Base-by-base conservation (phyloP, 2,113 vertebrate species). In the Ammodytes dubius region DNA sequence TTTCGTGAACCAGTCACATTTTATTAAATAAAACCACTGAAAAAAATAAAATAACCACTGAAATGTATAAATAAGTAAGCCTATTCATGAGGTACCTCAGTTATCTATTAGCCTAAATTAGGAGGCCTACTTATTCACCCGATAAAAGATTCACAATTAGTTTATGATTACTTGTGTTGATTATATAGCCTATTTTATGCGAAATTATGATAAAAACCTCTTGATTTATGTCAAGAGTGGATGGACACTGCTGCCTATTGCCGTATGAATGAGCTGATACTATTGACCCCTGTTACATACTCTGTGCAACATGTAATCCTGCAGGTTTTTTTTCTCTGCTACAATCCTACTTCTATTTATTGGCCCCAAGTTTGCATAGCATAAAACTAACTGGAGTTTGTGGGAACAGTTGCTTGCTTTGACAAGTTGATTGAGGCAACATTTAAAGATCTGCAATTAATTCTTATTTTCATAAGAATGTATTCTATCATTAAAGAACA, bases 21-120 rank as follows among this genome's bases (percentile, higher is more conserved):
- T 37, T 6, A 47, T 39, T 54, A 60, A 73, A 76, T 60, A 40
- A 56, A 47, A 77, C 63, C 27, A 27, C 27, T 27, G 27, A 27
- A 27, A 27, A 27, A 27, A 27, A 82, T 83, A 45, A 27, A 65
- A 63, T 47, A 49, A 50, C 1, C 17, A 42, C 66, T 43, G 9
- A 67, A 61, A 61, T 39, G 19, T 3, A 49, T 57, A 4, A 59
- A 82, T 82, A 77, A 74, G 1, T 73, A 49, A 88, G 27, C 27
- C 27, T 27, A 27, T 27, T 27, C 27, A 27, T 70, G 60, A 60
- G 8, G 69, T 42, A 17, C 53, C 71, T 68, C 15, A 49, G 73
- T 73, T 73, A 70, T 57, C 11, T 60, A 64, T 56, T 0, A 19
- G 50, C 11, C 14, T 45, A 10, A 52, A 47, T 35, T 11, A 4